These are phyloP conservation scores for Zaprionus capensis DNA, from an alignment of 1,140 invertebrate species.

Conservation along the genomic window DNA sequence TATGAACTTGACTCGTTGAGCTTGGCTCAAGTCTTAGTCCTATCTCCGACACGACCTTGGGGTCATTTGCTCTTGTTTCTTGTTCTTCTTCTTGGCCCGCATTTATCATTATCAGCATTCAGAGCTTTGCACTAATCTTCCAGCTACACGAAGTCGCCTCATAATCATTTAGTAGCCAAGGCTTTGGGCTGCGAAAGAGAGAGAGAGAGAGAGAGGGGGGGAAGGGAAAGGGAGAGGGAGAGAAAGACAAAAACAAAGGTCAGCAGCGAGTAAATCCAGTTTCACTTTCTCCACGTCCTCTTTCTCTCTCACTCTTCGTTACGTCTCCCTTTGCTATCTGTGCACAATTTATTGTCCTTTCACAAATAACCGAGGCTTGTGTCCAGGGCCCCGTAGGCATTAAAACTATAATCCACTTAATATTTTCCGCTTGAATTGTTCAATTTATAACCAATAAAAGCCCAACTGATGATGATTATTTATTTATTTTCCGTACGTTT, in stretches of 20 bases:
- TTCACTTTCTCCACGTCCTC: neutral
- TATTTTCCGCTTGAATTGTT: slow-evolving; percentile 75
- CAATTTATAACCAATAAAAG: slow-evolving; percentile 82
- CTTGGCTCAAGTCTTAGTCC: neutral
- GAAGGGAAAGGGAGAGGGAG: neutral
- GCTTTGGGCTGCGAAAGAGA: slow-evolving; percentile 8
- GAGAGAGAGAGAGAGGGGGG: neutral
- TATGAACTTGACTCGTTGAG: neutral
- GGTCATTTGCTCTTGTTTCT: neutral
- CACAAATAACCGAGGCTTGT: slow-evolving; percentile 28
- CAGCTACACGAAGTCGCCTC: slow-evolving; percentile 23
- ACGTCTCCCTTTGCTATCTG: slow-evolving; percentile 9
- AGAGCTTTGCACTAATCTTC: slow-evolving; percentile 24
- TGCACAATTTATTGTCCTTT: slow-evolving; percentile 62
- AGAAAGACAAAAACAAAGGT: slow-evolving; percentile 7
- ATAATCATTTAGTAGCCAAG: slow-evolving; percentile 40
- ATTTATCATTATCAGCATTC: slow-evolving; percentile 30
- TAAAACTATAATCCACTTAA: slow-evolving; percentile 82
- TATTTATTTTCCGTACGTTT: slow-evolving; percentile 67
- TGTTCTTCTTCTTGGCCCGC: neutral
- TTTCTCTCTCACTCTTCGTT: slow-evolving; percentile 2
- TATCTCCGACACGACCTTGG: neutral
- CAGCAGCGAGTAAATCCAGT: neutral
- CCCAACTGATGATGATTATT: slow-evolving; percentile 71
- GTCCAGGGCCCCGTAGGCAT: slow-evolving; percentile 34